These are phyloP conservation scores for Poecilia wingei DNA, from an alignment of 2,797 vertebrate species.

Conservation along the genomic window DNA sequence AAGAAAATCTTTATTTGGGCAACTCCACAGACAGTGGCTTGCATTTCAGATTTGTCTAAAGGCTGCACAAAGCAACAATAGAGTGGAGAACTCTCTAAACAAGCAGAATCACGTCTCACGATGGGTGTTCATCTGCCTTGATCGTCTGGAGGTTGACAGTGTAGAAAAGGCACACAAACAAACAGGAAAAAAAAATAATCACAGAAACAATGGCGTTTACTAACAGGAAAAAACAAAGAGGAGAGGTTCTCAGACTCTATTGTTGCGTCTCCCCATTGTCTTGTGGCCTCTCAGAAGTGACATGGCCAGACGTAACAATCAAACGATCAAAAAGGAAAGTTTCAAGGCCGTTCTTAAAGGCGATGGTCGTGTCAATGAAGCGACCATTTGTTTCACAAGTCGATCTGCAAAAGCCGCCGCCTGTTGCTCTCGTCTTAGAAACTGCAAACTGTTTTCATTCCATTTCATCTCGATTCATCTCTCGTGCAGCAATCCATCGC, in stretches of 20 bases:
- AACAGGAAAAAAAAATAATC: background rate
- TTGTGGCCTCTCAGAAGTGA: background rate
- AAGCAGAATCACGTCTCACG: slow-evolving; percentile 2
- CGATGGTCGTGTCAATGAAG: background rate
- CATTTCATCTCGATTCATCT: slow-evolving; percentile 26
- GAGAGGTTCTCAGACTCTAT: background rate
- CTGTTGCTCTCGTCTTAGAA: background rate
- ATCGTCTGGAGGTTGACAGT: background rate
- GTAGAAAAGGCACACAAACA: background rate
- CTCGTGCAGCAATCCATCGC: background rate
- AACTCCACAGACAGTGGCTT: background rate
- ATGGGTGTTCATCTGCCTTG: background rate
- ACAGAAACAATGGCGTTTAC: background rate
- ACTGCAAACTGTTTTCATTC: slow-evolving; percentile 13
- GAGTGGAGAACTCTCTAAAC: background rate
- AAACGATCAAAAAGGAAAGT: background rate
- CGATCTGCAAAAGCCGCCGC: background rate
- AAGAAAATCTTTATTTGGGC: background rate
- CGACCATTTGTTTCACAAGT: background rate
- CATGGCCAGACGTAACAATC: background rate
- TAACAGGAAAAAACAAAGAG: background rate
- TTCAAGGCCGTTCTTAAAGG: background rate
- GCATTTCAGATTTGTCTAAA: background rate
- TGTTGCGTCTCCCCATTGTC: background rate
- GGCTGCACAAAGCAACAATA: background rate